Base-by-base conservation (phyloP, 2,797 vertebrate genomes). In the Phrynocephalus guinanensis region DNA sequence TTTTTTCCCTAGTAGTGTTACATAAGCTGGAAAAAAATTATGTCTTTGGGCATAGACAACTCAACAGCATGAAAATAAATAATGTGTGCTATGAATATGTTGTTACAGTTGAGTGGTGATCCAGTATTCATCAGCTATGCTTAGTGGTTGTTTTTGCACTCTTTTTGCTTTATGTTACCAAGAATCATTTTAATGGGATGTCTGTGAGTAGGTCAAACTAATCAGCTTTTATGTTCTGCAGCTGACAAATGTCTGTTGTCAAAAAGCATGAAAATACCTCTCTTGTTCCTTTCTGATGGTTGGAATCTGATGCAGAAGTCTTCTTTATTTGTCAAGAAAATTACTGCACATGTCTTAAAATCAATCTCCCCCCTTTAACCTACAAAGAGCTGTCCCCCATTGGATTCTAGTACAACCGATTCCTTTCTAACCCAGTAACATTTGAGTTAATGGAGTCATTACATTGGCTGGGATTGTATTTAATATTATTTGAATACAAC, bases 121-220 rank as follows among this genome's bases (percentile, higher is more conserved):
- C 80, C 89, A 50, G 84, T 92, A 83, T 92, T 88, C 75, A 75
- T 91, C 88, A 89, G 60, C 84, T 84, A 91, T 83, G 79, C 79
- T 76, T 86, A 93, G 88, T 90, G 81, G 71, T 89, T 50, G 1
- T 26, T 79, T 24, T 77, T 87, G 33, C 38, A 44, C 24, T 33
- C 52, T 93, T 93, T 90, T 86, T 91, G 91, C 75, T 82, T 84
- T 91, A 91, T 91, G 88, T 50, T 82, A 83, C 76, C 90, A 76
- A 92, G 91, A 71, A 81, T 48, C 48, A n/a, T 71, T 79, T 72
- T 86, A 84, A 71, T 70, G 85, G 85, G 88, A 88, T 52, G 52
- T 86, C 8, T 88, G 9, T 79, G 67, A 77, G 91, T 5, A 75
- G 66, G 85, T 75, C 20, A 79, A 84, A 91, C 0, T 1, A 56